Evolutionary conservation across 2,113 vertebrate species (phyloP), one percentile per base, ranked within the genome.

Genomic region (Chionomys nivalis): DNA sequence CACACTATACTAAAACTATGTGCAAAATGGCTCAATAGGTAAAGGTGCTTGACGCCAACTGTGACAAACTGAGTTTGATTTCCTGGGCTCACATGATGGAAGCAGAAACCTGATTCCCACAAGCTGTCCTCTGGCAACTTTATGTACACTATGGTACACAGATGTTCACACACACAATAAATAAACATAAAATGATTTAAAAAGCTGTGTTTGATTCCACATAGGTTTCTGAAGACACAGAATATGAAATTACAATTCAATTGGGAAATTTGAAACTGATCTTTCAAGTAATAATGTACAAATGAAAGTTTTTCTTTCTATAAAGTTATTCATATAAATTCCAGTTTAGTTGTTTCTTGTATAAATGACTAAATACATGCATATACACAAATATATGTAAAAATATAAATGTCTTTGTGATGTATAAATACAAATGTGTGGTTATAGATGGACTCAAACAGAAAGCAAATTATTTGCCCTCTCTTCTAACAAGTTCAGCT

Each of bases 401-500:
- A 70, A 44, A 87, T 36, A n/a, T 47, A 87, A 26, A 52, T 49
- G 85, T 24, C 42, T 36, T 44, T 13, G 23, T 47, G 16, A 72
- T 90, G 73, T 83, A 76, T 55, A 70, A 49, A 73, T 33, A 66
- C 77, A 92, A 88, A 78, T 58, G 7, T 21, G n/a, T 75, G 39
- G 21, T 42, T 86, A 36, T 16, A 65, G 3, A 93, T 91, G 95
- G 17, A 24, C 39, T 26, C 44, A 88, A 87, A 70, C 70, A 14
- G 88, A 86, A 94, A 96, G 65, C 17, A 82, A 89, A 65, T 88
- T 66, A 42, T 26, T 58, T 61, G 4, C 3, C 17, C 23, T 14
- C 31, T 10, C 23, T 65, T 87, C 75, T 65, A 77, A 94, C 81
- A 93, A 94, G 85, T 36, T 90, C 75, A 89, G 28, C 44, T 55